Base-by-base conservation (phyloP, 1,140 invertebrate species). In the Asbolus verrucosus region DNA sequence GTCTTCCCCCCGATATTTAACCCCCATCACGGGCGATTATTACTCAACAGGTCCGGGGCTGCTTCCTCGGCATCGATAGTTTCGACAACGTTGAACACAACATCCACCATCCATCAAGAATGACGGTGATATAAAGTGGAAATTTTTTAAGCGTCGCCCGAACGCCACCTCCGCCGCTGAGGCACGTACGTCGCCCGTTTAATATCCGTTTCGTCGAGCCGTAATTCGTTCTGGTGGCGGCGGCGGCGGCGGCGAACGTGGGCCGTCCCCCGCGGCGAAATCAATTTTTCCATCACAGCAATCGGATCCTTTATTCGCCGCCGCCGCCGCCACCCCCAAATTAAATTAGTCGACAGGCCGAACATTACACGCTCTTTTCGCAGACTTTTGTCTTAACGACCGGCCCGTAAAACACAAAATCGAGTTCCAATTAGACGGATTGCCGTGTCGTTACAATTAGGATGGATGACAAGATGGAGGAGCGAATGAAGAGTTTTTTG, bases 11-110 rank as follows among this genome's bases (percentile, higher is more conserved):
- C 9, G 24, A 8, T 8, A 27, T 36, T 36, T n/a, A n/a, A n/a
- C 33, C 33, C 33, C 13, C 39, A 38, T 30, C n/a, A n/a, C n/a
- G n/a, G n/a, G 8, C 63, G 24, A 67, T 67, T 67, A 67, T 21
- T 62, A 69, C 54, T 61, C 54, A 61, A 60, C 67, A 68, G 67
- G 50, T 69, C 54, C n/a, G n/a, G n/a, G n/a, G n/a, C 36, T 15
- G 38, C 19, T 14, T 33, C 65, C 13, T n/a, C 27, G 13, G 18
- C 65, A 50, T 50, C 50, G 13, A 36, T 36, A 36, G 33, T 11
- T 36, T 36, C 5, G 6, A 11, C 5, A 30, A 8, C 27, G 27
- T 5, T 36, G 8, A 46, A 39, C n/a, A 9, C 38, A 38, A 15
- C 21, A 27, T 27, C 24, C 3, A 27, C 24, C 3, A 27, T 27